These are phyloP conservation scores for Monochamus alternatus DNA, from an alignment of 2,888 invertebrate species.

Conservation along the genomic window DNA sequence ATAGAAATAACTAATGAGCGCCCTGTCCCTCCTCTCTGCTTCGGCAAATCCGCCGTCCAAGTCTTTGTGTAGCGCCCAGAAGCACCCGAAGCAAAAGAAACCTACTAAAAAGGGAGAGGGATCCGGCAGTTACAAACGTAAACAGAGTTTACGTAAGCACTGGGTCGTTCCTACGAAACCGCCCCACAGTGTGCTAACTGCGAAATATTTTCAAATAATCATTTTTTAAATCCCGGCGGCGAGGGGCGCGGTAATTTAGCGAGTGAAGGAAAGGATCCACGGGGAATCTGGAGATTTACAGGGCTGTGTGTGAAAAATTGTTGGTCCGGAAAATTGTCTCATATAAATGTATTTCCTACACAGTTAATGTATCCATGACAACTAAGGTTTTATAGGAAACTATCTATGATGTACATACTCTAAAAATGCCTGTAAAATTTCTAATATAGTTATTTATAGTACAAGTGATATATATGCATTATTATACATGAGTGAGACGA, in stretches of 20 bases:
- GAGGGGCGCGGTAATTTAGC: constrained; percentile 12
- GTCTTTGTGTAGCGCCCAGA: constrained; percentile 4
- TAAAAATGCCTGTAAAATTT: no score
- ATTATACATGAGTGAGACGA: no score
- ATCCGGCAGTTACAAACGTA: constrained; percentile 24
- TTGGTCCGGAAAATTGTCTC: no score
- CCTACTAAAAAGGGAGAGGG: constrained; percentile 9
- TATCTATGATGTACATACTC: no score
- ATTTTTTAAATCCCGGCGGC: constrained; percentile 15
- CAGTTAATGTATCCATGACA: no score
- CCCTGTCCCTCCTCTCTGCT: background rate
- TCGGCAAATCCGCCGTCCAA: constrained; percentile 6
- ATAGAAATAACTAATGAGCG: constrained; percentile 11
- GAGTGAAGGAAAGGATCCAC: background rate
- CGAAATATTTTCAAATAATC: constrained; percentile 28
- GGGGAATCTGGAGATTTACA: no score
- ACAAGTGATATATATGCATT: no score
- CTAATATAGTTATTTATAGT: no score
- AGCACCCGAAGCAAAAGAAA: constrained; percentile 14
- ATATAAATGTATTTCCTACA: no score
- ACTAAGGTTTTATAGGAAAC: no score
- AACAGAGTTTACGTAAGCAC: constrained; percentile 17
- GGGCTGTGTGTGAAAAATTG: no score
- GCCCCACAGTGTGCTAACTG: constrained; percentile 15
- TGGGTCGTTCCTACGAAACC: constrained; percentile 11